Evolutionary conservation across 2,113 vertebrate genomes (phyloP), one percentile per base, ranked within the genome.

Genomic region (Apaloderma vittatum): DNA sequence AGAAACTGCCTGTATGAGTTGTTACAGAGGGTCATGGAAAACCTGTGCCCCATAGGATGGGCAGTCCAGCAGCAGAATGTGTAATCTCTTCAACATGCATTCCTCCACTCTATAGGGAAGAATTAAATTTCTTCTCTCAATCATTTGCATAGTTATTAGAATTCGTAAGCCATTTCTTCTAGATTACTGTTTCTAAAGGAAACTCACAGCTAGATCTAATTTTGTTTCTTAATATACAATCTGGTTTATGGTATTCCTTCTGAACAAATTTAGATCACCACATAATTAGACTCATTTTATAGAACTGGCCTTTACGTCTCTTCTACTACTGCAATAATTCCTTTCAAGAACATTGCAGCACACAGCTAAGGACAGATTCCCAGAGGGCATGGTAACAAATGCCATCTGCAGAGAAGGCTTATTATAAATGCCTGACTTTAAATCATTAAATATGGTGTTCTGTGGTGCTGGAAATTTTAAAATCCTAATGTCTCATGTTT

Each of bases 101-200:
- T 84, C 68, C 49, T 78, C 12, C n/a, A n/a, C 15, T 43, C 82
- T 46, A 15, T 23, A 55, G 70, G 15, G 80, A 93, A 86, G 32
- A 74, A 63, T 36, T 63, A 62, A 27, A 87, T 90, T 62, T 52
- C 65, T 78, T 59, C 70, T 67, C 1, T 34, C 55, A 55, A 30
- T 63, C 32, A 48, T 46, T 58, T 52, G 46, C 65, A 70, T 3
- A 77, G 76, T 40, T 71, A 84, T 3, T 63, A 24, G 61, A 65
- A 93, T 67, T 73, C 40, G 52, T 54, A 89, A 84, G 9, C 26
- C 23, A n/a, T 65, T 81, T 93, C 74, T 78, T 37, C 49, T 22
- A 85, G 37, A 82, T 71, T 32, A 85, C 24, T 37, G 24, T 62
- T 91, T 94, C 80, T 58, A 91, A 74, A 67, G 65, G 81, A 95